Percentiles rank a stretch among this genome's conserved stretches.
Evolutionary conservation across 2,797 vertebrate species (phyloP).

Genomic region (Lacerta agilis): DNA sequence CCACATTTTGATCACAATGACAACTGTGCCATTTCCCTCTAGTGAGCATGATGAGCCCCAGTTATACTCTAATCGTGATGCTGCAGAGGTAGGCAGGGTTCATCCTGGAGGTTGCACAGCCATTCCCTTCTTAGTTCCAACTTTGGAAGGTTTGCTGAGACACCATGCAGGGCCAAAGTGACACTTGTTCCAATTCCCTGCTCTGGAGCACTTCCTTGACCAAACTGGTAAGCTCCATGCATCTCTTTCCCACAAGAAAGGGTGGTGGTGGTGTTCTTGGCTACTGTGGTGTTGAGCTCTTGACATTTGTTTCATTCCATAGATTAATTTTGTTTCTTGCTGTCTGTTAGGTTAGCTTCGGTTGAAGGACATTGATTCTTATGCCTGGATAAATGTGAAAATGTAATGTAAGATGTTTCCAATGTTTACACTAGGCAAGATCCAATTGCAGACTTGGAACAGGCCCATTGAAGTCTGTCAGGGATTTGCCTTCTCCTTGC

Average conservation of each 20-base stretch:
- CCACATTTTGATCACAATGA: background rate
- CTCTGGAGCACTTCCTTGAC: background rate
- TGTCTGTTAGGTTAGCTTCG: background rate
- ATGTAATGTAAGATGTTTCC: background rate
- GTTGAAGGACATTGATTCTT: background rate
- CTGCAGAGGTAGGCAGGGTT: background rate
- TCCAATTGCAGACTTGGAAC: no score
- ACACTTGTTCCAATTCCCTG: background rate
- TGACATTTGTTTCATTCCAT: background rate
- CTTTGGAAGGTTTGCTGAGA: background rate
- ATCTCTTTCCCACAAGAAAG: background rate
- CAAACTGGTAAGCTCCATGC: background rate
- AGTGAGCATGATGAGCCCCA: background rate
- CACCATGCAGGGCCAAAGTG: background rate
- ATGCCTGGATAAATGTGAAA: background rate
- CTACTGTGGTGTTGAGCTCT: background rate
- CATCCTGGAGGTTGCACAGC: background rate
- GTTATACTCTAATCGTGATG: background rate
- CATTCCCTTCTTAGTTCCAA: background rate
- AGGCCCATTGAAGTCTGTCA: no score
- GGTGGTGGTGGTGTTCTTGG: background rate
- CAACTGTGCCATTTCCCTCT: background rate
- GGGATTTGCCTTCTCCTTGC: no score
- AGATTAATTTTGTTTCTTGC: background rate
- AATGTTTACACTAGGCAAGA: background rate